phyloP scores from a whole-genome alignment of 2,113 vertebrate genomes.

The Pluvianellus socialis region DNA sequence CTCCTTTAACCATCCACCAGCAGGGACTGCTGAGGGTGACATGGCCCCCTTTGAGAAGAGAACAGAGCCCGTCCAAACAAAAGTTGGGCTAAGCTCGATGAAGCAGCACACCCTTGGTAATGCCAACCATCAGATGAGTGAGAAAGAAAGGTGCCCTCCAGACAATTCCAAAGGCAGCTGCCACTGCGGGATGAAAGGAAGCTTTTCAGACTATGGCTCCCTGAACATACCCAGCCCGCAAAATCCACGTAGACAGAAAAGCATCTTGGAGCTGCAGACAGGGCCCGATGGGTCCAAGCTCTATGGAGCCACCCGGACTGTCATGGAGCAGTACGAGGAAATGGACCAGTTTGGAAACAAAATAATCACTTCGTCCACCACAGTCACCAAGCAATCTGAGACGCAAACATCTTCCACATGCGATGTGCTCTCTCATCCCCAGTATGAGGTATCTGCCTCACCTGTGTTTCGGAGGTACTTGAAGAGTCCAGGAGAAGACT shows the following conservation, averaged over 20 bases:
- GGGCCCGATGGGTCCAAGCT: slow-evolving; percentile 66
- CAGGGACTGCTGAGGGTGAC: neutral
- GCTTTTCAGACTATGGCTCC: slow-evolving; percentile 6
- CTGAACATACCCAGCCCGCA: slow-evolving; percentile 16
- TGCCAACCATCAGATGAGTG: neutral
- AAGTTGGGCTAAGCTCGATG: neutral
- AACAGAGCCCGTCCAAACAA: neutral
- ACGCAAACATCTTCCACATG: slow-evolving; percentile 39
- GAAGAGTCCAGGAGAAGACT: slow-evolving; percentile 58
- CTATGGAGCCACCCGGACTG: slow-evolving; percentile 71
- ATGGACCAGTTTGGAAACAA: slow-evolving; percentile 79
- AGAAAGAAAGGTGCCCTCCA: neutral
- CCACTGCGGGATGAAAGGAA: slow-evolving; percentile 36
- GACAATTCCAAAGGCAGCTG: slow-evolving; percentile 30
- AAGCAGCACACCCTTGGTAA: slow-evolving; percentile 10
- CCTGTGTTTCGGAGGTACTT: slow-evolving; percentile 72
- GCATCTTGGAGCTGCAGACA: slow-evolving; percentile 81
- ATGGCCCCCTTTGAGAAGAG: neutral
- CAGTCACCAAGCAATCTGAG: slow-evolving; percentile 78
- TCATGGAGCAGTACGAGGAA: slow-evolving; percentile 82
- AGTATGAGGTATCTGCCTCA: slow-evolving; percentile 64
- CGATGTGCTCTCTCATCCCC: slow-evolving; percentile 52
- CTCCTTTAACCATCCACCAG: neutral
- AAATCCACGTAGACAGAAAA: slow-evolving; percentile 76
- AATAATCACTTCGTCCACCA: slow-evolving; percentile 80